Evolutionary conservation across 2,113 vertebrate genomes (phyloP).

Genomic region (Hippocampus guttulatus): DNA sequence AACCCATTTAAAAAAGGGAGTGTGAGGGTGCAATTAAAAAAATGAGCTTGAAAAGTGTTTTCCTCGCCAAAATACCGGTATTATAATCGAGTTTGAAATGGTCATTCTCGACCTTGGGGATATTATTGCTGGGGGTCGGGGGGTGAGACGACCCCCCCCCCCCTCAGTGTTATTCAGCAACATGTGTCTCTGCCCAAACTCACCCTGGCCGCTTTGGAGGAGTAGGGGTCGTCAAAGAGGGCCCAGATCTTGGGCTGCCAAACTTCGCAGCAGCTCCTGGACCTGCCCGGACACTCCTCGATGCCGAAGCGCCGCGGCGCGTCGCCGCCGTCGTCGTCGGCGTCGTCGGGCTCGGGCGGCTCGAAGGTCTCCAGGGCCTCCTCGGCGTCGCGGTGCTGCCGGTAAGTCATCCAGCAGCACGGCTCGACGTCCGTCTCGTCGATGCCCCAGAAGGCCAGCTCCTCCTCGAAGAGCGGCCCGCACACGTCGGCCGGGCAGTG

Average conservation of each 20-base stretch:
- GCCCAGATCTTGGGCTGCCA: slow-evolving; percentile 93
- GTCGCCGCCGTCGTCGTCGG: slow-evolving; percentile 77
- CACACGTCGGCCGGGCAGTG: slow-evolving; percentile 97
- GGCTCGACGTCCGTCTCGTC: slow-evolving; percentile 98
- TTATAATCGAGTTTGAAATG: not conserved
- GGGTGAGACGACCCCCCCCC: too few relatives aligned
- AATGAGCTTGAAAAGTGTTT: too few relatives aligned
- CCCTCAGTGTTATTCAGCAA: not conserved
- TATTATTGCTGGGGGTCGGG: not conserved
- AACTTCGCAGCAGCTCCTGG: slow-evolving; percentile 76
- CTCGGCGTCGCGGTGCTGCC: slow-evolving; percentile 94
- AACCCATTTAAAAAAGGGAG: not conserved
- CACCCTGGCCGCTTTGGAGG: slow-evolving; percentile 90
- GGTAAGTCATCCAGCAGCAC: slow-evolving; percentile 98
- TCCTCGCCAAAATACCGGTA: too few relatives aligned
- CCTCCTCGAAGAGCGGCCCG: slow-evolving; percentile 95
- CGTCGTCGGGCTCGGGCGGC: slow-evolving; percentile 76
- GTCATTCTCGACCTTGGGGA: not conserved
- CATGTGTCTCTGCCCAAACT: slow-evolving; percentile 52
- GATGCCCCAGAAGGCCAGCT: slow-evolving; percentile 95
- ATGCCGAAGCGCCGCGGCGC: slow-evolving; percentile 78
- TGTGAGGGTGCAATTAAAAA: too few relatives aligned
- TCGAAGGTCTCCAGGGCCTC: slow-evolving; percentile 95
- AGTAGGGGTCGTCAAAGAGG: slow-evolving; percentile 95
- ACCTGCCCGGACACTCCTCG: slow-evolving; percentile 76